Evolutionary conservation across 2,888 invertebrate species (phyloP).

Genomic region (Ganaspis brasiliensis): DNA sequence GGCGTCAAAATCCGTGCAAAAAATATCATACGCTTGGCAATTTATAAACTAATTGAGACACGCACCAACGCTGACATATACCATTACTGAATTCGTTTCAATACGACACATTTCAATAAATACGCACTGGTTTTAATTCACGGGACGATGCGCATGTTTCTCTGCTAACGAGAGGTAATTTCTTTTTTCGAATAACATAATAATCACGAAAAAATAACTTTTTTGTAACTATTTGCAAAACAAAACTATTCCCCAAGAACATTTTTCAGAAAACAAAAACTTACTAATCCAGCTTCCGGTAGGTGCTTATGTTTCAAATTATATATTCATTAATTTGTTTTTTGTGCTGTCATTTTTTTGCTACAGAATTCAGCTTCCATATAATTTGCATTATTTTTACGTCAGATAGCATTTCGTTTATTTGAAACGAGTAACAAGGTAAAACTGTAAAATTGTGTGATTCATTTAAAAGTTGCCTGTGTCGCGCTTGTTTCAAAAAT

Average conservation of each 20-base stretch:
- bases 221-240: no score
- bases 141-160: background rate
- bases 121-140: constrained; percentile 35
- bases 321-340: background rate
- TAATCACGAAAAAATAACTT: no score
- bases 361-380: background rate
- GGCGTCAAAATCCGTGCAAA: background rate
- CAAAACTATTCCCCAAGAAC: background rate
- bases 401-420: no score
- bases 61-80: constrained; percentile 21
- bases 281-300: background rate
- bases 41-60: constrained; percentile 39
- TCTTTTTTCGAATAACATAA: background rate
- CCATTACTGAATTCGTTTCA: constrained; percentile 11
- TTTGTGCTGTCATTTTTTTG: background rate
- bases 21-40: constrained; percentile 20
- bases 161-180: background rate
- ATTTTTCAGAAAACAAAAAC: background rate
- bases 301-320: background rate
- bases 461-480: no score
- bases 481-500: no score
- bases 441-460: no score
- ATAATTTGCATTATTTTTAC: no score
- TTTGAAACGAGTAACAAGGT: no score
- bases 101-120: constrained; percentile 20